phyloP scores from a whole-genome alignment of 2,888 invertebrate genomes.

The Ormyrus thymus region DNA sequence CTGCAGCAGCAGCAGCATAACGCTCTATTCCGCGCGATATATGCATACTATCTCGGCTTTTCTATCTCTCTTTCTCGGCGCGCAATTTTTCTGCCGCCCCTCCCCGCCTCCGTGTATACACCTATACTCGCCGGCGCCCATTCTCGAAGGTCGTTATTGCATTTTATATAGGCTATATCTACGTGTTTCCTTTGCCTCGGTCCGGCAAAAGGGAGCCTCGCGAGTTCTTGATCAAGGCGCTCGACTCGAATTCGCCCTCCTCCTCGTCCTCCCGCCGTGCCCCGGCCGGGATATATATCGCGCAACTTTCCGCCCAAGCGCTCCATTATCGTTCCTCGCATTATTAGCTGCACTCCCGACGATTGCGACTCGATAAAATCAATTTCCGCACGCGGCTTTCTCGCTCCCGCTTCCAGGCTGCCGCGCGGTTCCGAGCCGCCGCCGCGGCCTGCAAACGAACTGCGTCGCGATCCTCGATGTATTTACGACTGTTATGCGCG shows the following conservation, averaged over 20 bases:
- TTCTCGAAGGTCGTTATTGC: constrained; percentile 69
- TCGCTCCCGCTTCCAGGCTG: too few relatives aligned
- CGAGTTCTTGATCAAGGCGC: constrained; percentile 9
- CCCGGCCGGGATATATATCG: constrained; percentile 32
- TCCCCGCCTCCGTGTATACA: constrained; percentile 1
- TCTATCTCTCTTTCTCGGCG: constrained; percentile 12
- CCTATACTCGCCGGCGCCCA: constrained; percentile 33
- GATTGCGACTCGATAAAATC: constrained; percentile 62
- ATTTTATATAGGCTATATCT: constrained; percentile 68
- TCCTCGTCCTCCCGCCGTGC: too few relatives aligned
- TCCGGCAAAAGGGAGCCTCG: neutral
- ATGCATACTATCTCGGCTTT: constrained; percentile 61
- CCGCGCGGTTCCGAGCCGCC: too few relatives aligned
- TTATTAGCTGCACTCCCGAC: constrained; percentile 68
- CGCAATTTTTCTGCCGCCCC: constrained; percentile 23
- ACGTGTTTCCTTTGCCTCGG: constrained; percentile 57
- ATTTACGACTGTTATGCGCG: constrained; percentile 25
- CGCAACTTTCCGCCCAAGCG: constrained; percentile 44
- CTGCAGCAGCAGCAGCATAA: constrained; percentile 52
- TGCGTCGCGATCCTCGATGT: constrained; percentile 14
- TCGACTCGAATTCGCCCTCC: neutral
- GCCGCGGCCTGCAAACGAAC: neutral
- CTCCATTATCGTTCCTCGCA: constrained; percentile 64
- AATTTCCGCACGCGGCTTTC: constrained; percentile 31
- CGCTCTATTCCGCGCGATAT: constrained; percentile 65